Evolutionary conservation across 2,113 vertebrate genomes (phyloP), one percentile per base, ranked within the genome.

Genomic region (Chelonoidis abingdonii): DNA sequence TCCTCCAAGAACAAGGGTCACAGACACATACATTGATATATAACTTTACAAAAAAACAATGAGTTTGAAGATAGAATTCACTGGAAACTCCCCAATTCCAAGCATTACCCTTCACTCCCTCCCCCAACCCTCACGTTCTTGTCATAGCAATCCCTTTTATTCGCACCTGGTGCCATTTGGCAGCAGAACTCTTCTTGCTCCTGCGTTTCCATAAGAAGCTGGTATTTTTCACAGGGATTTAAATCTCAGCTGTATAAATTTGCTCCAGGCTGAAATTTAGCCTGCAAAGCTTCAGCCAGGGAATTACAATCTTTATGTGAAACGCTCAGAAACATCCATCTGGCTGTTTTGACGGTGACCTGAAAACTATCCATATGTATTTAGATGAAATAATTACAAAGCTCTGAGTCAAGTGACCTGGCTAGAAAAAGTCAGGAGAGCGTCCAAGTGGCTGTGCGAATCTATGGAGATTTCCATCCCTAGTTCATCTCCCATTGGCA

Each of bases 21-120:
- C 80, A 93, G 94, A 96, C 97, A 95, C 93, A 96, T 96, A 95
- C 96, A 96, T 94, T 94, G 92, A 97, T 97, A 97, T 92, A 96
- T 96, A 90, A 76, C 91, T 97, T 95, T 93, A 93, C n/a, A 95
- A 78, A 97, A 97, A 82, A n/a, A 47, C 93, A 95, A 29, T 92
- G 93, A 92, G 93, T 87, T 94, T 59, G 89, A 94, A 87, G 88
- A 94, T 91, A 8, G 0, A 76, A 94, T 97, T 97, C 95, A 93
- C 95, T 97, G 97, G 96, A 97, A 95, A 95, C 72, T 89, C 95
- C 75, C 86, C 93, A 86, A 86, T 95, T 96, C 84, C 86, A 92
- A 75, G 79, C 88, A 86, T 93, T 95, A 92, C 65, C 65, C 65
- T 22, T 22, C n/a, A 21, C n/a, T 38, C 52, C 92, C 81, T 95